These are phyloP conservation scores for Pentamera pediparva DNA, from an alignment of 53 echinoderm and acorn worm genomes.

Conservation along the genomic window DNA sequence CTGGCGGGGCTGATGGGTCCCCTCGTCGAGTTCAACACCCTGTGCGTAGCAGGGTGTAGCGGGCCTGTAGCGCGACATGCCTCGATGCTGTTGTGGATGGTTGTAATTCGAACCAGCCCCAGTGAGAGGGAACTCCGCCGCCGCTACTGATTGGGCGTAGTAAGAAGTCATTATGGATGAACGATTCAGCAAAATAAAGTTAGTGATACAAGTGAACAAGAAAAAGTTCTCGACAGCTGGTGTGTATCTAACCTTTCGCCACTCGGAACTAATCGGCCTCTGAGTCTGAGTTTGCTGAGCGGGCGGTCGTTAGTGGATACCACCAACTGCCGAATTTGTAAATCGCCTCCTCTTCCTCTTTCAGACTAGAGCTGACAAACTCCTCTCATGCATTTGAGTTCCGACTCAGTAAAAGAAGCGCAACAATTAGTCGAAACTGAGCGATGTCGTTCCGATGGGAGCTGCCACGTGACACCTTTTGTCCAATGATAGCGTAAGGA, in stretches of 20 bases:
- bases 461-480: conserved; percentile 26
- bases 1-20: conserved; percentile 25
- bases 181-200: too few species aligned
- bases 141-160: conserved; percentile 75
- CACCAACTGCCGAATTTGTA: conserved; percentile 5
- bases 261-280: not conserved
- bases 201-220: too few species aligned
- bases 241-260: not conserved
- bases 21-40: conserved; percentile 25
- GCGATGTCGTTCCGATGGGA: conserved; percentile 9
- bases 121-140: conserved; percentile 53
- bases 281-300: not conserved
- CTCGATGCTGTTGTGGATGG: conserved; percentile 27
- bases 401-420: conserved; percentile 27
- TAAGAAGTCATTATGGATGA: conserved; percentile 67
- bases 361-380: not conserved
- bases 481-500: conserved; percentile 25
- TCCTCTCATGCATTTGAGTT: conserved; percentile 7
- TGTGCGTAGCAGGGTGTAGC: conserved; percentile 36
- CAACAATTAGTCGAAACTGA: conserved; percentile 33
- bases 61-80: conserved; percentile 26
- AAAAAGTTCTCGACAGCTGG: not conserved
- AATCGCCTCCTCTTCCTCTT: conserved; percentile 1
- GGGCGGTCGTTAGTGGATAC: not conserved
- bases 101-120: conserved; percentile 34